Percentiles rank a stretch among this genome's conserved stretches.
Conservation (phyloP, 2,888 invertebrate species). For the Galeruca laticollis region DNA sequence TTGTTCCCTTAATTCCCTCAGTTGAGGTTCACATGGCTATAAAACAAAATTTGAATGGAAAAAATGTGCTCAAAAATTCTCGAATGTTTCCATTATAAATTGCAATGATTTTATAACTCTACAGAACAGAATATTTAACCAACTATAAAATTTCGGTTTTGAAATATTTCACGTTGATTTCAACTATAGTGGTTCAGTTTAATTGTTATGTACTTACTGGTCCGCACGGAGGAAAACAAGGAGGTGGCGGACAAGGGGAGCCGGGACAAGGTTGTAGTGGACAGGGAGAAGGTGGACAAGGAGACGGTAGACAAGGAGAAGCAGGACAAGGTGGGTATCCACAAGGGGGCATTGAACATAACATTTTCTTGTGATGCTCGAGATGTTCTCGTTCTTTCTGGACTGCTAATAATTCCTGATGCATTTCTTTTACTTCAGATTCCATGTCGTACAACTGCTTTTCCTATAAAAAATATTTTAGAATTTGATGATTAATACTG, state of each 20-base stretch:
- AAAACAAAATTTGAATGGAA: too few species aligned
- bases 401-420: conserved; percentile 68
- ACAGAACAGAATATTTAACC: too few species aligned
- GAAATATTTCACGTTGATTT: too few species aligned
- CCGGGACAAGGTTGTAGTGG: conserved; percentile 54
- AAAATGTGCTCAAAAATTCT: conserved; percentile 24
- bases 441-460: conserved; percentile 73
- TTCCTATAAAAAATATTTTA: conserved; percentile 65
- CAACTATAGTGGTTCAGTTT: background rate
- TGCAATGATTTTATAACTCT: too few species aligned
- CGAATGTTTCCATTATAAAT: too few species aligned
- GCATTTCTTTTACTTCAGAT: conserved; percentile 71
- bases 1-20: conserved; percentile 72
- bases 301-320: conserved; percentile 52
- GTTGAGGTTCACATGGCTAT: conserved; percentile 71
- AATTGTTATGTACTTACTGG: conserved; percentile 34
- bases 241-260: conserved; percentile 54
- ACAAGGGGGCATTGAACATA: conserved; percentile 61
- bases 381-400: conserved; percentile 69
- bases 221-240: conserved; percentile 40
- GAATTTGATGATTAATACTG: background rate
- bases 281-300: too few species aligned
- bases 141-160: too few species aligned
- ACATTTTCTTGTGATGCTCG: conserved; percentile 64
- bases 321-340: conserved; percentile 56